phyloP scores from a whole-genome alignment of 2,888 invertebrate species.

The Sthenelais limicola region DNA sequence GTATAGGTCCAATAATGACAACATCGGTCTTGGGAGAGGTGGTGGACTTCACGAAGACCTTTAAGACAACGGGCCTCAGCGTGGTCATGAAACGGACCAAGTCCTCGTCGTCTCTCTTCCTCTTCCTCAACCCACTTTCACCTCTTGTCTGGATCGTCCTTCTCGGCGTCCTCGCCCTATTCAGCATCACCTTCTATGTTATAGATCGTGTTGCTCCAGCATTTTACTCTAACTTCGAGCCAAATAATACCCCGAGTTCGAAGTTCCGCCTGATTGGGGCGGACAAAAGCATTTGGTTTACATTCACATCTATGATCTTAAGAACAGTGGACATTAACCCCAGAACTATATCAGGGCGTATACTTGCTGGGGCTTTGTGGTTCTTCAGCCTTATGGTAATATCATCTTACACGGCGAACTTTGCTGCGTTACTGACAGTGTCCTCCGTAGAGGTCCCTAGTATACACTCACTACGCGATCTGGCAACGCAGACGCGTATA shows the following conservation, averaged over 20 bases:
- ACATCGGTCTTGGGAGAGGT: conserved; percentile 66
- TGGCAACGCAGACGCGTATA: conserved; percentile 66
- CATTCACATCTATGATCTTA: conserved; percentile 73
- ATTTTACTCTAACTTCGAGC: conserved; percentile 47
- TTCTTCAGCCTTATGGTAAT: conserved; percentile 68
- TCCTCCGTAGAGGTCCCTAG: conserved; percentile 59
- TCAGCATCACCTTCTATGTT: conserved; percentile 66
- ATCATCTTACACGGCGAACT: conserved; percentile 68
- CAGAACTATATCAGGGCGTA: conserved; percentile 56
- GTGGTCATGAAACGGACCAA: conserved; percentile 64
- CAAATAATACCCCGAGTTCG: not conserved
- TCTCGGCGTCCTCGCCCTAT: conserved; percentile 62
- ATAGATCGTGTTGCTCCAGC: conserved; percentile 60
- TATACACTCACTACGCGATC: conserved; percentile 66
- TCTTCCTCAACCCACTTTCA: conserved; percentile 69
- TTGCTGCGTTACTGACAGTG: conserved; percentile 68
- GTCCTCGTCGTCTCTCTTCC: conserved; percentile 62
- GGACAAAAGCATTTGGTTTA: conserved; percentile 68
- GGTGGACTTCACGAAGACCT: conserved; percentile 71
- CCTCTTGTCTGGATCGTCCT: conserved; percentile 66
- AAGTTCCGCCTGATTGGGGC: conserved; percentile 45
- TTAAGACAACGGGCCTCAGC: conserved; percentile 68
- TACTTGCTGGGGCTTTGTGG: conserved; percentile 70
- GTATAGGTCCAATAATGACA: conserved; percentile 67
- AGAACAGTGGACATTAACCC: conserved; percentile 76